These are phyloP conservation scores for Phylloscopus trochilus DNA, from an alignment of 2,113 vertebrate genomes.

Conservation along the genomic window DNA sequence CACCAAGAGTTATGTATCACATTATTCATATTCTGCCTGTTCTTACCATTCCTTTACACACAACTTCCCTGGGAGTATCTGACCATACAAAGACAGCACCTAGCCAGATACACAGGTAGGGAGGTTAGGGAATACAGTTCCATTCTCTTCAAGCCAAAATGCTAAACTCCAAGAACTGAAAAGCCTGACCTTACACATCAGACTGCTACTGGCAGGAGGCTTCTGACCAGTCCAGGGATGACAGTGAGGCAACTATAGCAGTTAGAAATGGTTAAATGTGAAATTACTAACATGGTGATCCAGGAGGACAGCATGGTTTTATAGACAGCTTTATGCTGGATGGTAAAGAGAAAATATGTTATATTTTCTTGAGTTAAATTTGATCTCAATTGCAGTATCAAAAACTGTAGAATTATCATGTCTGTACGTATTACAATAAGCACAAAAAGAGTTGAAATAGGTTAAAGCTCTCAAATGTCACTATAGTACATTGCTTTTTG, in stretches of 20 bases:
- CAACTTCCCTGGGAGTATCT: neutral
- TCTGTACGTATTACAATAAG: neutral
- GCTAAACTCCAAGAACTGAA: neutral
- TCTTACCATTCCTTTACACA: neutral
- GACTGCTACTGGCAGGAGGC: neutral
- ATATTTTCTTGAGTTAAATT: neutral
- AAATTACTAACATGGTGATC: neutral
- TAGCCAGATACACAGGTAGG: neutral
- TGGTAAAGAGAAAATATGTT: neutral
- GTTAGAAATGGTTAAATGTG: neutral
- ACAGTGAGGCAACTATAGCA: neutral
- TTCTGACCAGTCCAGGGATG: neutral
- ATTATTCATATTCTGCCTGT: neutral
- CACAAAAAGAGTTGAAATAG: neutral
- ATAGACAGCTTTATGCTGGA: neutral
- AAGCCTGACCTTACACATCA: neutral
- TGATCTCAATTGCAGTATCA: neutral
- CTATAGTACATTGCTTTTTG: neutral
- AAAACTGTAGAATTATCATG: neutral
- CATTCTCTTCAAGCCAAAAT: neutral
- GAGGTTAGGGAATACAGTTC: neutral
- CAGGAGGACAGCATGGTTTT: neutral
- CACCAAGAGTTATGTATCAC: neutral
- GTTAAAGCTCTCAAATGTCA: neutral
- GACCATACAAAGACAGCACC: neutral